Percentiles rank a stretch among this genome's conserved stretches.
Conservation (phyloP, 1,140 invertebrate genomes). For the Drosophila jambulina region DNA sequence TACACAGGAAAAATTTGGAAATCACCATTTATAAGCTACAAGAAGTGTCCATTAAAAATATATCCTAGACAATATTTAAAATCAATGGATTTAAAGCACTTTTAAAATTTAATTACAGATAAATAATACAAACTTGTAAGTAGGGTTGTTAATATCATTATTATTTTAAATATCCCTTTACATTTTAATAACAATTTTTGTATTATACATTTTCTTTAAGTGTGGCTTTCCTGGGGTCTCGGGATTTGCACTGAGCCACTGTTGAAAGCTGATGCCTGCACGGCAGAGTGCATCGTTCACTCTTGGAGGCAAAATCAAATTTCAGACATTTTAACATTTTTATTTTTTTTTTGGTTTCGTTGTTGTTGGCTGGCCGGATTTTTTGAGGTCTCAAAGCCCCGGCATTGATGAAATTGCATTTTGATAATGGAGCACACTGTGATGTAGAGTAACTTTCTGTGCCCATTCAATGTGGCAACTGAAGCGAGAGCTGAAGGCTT, state of each 20-base stretch:
- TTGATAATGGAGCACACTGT: conserved; percentile 60
- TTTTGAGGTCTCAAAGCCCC: conserved; percentile 58
- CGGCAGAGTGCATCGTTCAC: conserved; percentile 49
- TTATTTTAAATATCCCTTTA: background rate
- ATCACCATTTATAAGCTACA: background rate
- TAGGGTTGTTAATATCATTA: background rate
- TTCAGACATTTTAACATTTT: conserved; percentile 64
- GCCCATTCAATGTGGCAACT: conserved; percentile 58
- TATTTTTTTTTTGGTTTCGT: background rate
- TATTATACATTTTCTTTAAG: background rate
- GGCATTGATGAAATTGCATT: conserved; percentile 73
- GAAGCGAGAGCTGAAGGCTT: conserved; percentile 54
- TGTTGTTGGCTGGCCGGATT: conserved; percentile 57
- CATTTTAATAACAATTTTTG: background rate
- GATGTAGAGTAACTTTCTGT: conserved; percentile 35
- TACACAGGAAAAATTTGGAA: background rate
- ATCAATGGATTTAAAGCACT: accelerated
- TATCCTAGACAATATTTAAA: too few species aligned
- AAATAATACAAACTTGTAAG: background rate
- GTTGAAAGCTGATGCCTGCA: conserved; percentile 39
- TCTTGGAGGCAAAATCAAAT: conserved; percentile 71
- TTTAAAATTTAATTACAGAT: background rate
- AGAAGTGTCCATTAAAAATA: background rate
- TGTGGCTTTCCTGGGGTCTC: conserved; percentile 1
- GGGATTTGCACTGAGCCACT: conserved; percentile 21